These are phyloP conservation scores for Trematocara zebra DNA, from an alignment of 2,113 vertebrate genomes.

Conservation along the genomic window DNA sequence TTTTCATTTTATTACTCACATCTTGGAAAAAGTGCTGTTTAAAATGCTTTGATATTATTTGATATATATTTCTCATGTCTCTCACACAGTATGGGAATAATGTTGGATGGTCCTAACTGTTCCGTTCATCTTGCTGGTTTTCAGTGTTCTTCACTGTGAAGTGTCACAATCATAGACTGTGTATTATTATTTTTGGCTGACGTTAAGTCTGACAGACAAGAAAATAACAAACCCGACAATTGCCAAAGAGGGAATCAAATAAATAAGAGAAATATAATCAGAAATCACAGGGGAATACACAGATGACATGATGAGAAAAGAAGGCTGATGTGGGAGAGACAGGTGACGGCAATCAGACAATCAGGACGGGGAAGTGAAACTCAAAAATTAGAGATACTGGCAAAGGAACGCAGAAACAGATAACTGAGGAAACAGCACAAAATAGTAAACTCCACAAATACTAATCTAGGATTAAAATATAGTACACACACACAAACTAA, in stretches of 20 bases:
- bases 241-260: background rate
- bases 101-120: background rate
- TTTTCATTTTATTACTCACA: background rate
- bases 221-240: background rate
- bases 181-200: background rate
- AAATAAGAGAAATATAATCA: background rate
- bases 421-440: background rate
- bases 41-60: background rate
- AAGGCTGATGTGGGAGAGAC: background rate
- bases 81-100: background rate
- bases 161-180: background rate
- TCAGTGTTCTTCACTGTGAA: background rate
- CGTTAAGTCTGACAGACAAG: background rate
- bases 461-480: background rate
- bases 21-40: background rate
- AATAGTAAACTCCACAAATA: accelerated
- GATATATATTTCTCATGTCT: background rate
- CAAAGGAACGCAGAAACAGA: background rate
- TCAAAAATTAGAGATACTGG: background rate
- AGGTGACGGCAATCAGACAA: background rate
- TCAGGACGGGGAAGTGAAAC: background rate
- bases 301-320: background rate
- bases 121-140: background rate
- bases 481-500: background rate
- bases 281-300: background rate